Evolutionary conservation across 2,888 invertebrate genomes (phyloP).

Genomic region (Pseudoips prasinana): DNA sequence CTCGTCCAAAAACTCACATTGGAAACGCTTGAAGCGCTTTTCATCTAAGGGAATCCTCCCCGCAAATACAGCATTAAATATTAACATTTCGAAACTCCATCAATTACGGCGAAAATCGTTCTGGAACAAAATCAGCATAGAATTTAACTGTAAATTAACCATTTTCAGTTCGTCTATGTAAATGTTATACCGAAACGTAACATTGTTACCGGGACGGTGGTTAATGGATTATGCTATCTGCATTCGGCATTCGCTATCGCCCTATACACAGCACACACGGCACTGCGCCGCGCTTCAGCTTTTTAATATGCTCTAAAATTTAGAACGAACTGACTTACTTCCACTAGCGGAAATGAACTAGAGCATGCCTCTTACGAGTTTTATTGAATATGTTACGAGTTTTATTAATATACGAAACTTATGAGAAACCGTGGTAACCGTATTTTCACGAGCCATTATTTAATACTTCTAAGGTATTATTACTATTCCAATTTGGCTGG

Average conservation of each 20-base stretch:
- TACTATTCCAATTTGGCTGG: no score
- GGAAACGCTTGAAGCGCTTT: no score
- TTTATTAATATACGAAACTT: conserved; percentile 13
- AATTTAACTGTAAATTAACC: conserved; percentile 55
- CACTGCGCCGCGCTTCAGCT: conserved; percentile 26
- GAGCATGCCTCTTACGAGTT: conserved; percentile 19
- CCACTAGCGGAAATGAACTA: conserved; percentile 43
- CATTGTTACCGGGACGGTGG: conserved; percentile 54
- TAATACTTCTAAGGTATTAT: no score
- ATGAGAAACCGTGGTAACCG: neutral
- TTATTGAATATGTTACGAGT: neutral
- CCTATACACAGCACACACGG: no score
- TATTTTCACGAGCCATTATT: no score
- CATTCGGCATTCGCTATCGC: conserved; percentile 35
- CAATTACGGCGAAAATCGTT: conserved; percentile 24
- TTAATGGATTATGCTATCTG: conserved; percentile 58
- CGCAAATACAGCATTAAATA: no score
- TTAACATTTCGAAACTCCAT: conserved; percentile 14
- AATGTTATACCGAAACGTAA: conserved; percentile 61
- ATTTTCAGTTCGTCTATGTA: conserved; percentile 60
- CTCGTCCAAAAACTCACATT: no score
- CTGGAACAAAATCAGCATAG: conserved; percentile 46
- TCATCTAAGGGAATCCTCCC: no score
- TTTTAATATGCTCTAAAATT: conserved; percentile 44
- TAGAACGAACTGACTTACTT: conserved; percentile 38